A percentile compares a stretch with the other conserved stretches of the same genome.
Conservation (phyloP, 2,113 vertebrate species). For the Sigmodon hispidus region DNA sequence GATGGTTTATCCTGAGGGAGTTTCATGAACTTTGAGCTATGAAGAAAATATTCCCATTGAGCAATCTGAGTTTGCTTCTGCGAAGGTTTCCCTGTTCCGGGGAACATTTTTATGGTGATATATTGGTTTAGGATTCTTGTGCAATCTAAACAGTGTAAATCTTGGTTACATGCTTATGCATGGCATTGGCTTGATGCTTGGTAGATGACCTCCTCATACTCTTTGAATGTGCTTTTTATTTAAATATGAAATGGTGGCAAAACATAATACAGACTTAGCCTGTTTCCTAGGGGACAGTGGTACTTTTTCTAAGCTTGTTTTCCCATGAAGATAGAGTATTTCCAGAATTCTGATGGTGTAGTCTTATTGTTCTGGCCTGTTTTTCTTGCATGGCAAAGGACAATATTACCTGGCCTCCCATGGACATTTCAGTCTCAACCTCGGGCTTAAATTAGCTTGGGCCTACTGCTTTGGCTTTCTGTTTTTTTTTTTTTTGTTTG, state of each 20-base stretch:
- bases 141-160: constrained; percentile 37
- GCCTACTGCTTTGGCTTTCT: neutral
- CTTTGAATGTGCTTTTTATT: neutral
- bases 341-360: neutral
- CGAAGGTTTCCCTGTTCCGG: neutral
- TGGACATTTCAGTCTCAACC: neutral
- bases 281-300: neutral
- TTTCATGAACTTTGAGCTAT: neutral
- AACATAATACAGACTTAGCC: neutral
- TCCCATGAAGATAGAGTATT: neutral
- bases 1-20: constrained; percentile 22
- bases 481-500: no score
- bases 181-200: neutral
- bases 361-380: neutral
- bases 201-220: neutral
- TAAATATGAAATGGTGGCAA: neutral
- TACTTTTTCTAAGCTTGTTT: neutral
- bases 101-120: constrained; percentile 15
- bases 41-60: constrained; percentile 24
- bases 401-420: neutral
- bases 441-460: neutral
- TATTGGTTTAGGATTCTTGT: constrained; percentile 9
- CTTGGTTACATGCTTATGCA: neutral
- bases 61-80: constrained; percentile 31
- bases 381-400: neutral